Base-by-base conservation (phyloP, 2,113 vertebrate genomes). In the Zosterops pallidus region DNA sequence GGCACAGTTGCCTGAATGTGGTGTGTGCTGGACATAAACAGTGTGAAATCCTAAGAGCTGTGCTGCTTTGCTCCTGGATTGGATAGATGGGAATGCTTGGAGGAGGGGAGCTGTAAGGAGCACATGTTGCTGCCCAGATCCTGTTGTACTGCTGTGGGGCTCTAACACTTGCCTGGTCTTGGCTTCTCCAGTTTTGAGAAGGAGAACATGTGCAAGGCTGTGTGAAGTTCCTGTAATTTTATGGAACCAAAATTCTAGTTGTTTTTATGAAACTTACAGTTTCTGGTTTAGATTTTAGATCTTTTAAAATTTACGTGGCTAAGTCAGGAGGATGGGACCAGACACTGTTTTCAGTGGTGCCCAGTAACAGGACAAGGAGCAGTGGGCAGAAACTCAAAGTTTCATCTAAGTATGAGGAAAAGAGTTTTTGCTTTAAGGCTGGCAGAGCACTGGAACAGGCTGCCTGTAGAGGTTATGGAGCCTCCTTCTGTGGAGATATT, bases 201-300 rank as follows among this genome's bases (percentile, higher is more conserved):
- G 24, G 26, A 42, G 9, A 80, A 28, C 0, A 0, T 1, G 1
- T 46, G 22, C 35, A 41, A 74, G 39, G 5, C 41, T 60, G 19
- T 39, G n/a, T 90, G 10, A 69, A 39, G 41, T 31, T 90, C 50
- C 50, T 25, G 16, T 9, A 2, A 25, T 33, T 91, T 56, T 52
- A 11, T 47, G 44, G 71, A 60, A 89, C 26, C 18, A 20, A 37
- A 53, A 46, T 49, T 79, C 28, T 28, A 24, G 4, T 72, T 59
- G 33, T 49, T 67, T 91, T 64, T 52, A 29, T 35, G 53, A 60
- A 72, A 41, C 18, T 75, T 46, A 28, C 2, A 39, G 29, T 68
- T 89, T 83, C 13, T 75, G 10, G 2, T 52, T 81, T 67, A 74
- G 47, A 41, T 86, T 83, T 84, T 46, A 52, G 17, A 24, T 80